These are phyloP conservation scores for Eupithecia insigniata DNA, from an alignment of 2,888 invertebrate species.

Conservation along the genomic window DNA sequence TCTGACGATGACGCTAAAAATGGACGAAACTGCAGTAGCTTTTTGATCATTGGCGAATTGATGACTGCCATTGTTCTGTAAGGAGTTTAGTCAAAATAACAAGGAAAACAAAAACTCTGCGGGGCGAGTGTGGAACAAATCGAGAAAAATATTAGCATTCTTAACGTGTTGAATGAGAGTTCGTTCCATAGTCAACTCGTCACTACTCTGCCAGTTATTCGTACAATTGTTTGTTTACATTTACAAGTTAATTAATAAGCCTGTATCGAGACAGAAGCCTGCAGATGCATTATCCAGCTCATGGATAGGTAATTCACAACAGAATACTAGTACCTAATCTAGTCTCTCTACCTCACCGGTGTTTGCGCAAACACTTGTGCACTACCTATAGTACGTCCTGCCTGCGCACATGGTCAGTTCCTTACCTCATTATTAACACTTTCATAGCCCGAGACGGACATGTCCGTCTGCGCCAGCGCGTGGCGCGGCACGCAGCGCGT, in stretches of 20 bases:
- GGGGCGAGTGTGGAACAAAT: too few relatives aligned
- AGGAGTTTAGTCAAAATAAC: too few relatives aligned
- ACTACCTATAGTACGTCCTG: too few relatives aligned
- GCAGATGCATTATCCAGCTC: conserved; percentile 18
- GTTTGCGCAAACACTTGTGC: too few relatives aligned
- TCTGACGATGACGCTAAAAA: neutral
- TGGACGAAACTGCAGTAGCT: neutral
- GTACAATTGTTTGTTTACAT: conserved; percentile 46
- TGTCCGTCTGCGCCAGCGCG: too few relatives aligned
- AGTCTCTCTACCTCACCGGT: too few relatives aligned
- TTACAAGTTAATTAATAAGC: conserved; percentile 40
- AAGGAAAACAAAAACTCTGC: too few relatives aligned
- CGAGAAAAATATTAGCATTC: neutral
- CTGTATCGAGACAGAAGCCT: conserved; percentile 33
- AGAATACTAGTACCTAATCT: neutral
- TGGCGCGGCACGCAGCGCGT: too few relatives aligned
- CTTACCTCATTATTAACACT: too few relatives aligned
- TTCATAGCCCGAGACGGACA: too few relatives aligned
- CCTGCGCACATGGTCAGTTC: too few relatives aligned
- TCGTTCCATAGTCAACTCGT: conserved; percentile 1
- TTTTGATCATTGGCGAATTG: neutral
- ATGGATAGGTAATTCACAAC: conserved; percentile 9
- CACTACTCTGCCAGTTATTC: conserved; percentile 34
- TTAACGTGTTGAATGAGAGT: neutral
- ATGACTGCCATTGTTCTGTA: too few relatives aligned